Conservation (phyloP, 2,797 vertebrate genomes). For the Fratercula arctica region DNA sequence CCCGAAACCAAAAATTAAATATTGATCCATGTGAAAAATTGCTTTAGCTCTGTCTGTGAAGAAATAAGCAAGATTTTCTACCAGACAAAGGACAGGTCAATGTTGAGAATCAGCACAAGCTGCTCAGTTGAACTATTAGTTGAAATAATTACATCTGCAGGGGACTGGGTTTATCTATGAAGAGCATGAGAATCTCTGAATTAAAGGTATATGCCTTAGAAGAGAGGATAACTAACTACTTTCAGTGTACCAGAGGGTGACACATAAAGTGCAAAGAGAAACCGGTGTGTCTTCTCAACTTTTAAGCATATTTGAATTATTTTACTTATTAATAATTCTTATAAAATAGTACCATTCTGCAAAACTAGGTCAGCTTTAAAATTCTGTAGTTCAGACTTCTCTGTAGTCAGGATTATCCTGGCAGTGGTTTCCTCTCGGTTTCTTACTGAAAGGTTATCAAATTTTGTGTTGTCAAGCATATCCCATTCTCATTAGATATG, state of each 20-base stretch:
- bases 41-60: neutral
- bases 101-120: neutral
- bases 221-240: neutral
- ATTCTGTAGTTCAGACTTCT: neutral
- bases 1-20: conserved; percentile 1
- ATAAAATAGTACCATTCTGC: neutral
- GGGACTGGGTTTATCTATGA: neutral
- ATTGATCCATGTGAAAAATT: conserved; percentile 52
- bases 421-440: neutral
- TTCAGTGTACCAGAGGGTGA: neutral
- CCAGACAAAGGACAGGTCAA: conserved; percentile 10
- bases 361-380: neutral
- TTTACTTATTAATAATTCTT: neutral
- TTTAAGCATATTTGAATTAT: neutral
- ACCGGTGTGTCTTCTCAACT: neutral
- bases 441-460: neutral
- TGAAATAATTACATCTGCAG: conserved; percentile 38
- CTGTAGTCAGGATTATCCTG: neutral
- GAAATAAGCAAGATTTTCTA: neutral
- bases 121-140: neutral
- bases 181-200: neutral
- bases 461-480: neutral
- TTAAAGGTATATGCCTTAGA: neutral
- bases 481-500: neutral
- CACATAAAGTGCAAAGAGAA: neutral